Evolutionary conservation across 30 jellyfish, hydroid and myxozoan genomes (phyloP), one percentile per base, ranked within the genome.

Genomic region (Hydractinia symbiolongicarpus): DNA sequence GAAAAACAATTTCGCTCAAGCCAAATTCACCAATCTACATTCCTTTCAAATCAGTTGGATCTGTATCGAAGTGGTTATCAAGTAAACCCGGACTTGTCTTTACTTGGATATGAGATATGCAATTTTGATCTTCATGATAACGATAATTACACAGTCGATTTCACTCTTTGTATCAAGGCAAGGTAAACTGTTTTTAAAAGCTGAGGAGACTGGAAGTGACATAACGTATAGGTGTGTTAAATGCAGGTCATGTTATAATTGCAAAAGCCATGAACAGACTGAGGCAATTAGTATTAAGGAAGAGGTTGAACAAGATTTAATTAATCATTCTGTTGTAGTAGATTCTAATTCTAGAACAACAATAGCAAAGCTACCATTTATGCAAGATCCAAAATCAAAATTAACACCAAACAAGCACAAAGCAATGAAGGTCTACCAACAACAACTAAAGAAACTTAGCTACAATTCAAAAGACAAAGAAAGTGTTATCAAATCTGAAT

Each of bases 381-480:
- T 68, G 15, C 70, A 16, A 13, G 16, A 60, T 16, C 70, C 70
- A 60, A 2, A 30, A 15, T 0, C 4, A 68, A 1, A 50, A 49
- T 20, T 68, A 3, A 50, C 56, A 11, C 78, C 50, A 30, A 68
- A 68, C 56, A 68, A 68, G 56, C 55, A 68, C 49, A 68, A 11
- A 11, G 78, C 2, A 14, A 68, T 68, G 49, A 68, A 68, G 21
- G 78, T 68, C 60, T 68, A 68, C 69, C 15, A 58, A 11, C 69
- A 58, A 58, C 69, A 58, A 17, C 3, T 58, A 13, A 58, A 17
- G 69, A 58, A 58, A 58, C 69, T 58, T 58, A 17, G 69, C 44
- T 30, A n/a, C n/a, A n/a, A n/a, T n/a, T n/a, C n/a, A n/a, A n/a
- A 30, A 68, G 78, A n/a, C 15, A 68, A 68, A 30, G 78, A 68